Evolutionary conservation across 2,888 invertebrate genomes (phyloP), one percentile per base, ranked within the genome.

Genomic region (Rotaria macrura): DNA sequence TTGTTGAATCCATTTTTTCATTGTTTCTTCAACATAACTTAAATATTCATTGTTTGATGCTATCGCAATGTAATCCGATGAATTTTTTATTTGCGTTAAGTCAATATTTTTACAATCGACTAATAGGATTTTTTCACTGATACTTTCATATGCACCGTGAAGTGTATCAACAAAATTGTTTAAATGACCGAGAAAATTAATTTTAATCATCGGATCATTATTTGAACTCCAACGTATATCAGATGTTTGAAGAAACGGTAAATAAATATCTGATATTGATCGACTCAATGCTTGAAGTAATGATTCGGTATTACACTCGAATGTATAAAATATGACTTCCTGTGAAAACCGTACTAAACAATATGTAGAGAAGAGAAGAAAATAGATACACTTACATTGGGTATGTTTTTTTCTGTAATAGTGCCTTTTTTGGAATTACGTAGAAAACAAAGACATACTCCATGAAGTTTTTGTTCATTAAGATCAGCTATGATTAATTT

Each of bases 401-500:
- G 3, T 14, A 90, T 89, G 86, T 89, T 90, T n/a, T 86, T 86
- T 55, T 90, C 90, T 17, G 89, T 90, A 84, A 91, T 89, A 20
- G 88, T 88, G 34, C 87, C 87, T 65, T 86, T 87, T 23, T 88
- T 86, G 23, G 88, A 87, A 14, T 89, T 89, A 84, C 90, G 89
- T 12, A 89, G 90, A 87, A 91, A 91, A 54, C 90, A 88, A 14
- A 90, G 88, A 86, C 90, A 90, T 9, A 88, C 87, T 10, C 91
- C 90, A 57, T 88, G 89, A 12, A 91, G 88, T 1, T 90, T 88
- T 1, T 88, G 88, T 47, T 90, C 90, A 43, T 85, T 88, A 14
- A 90, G 90, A 85, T 89, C 89, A n/a, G 90, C 89, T 43, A 91
- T 89, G 88, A 90, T 90, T 87, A 91, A 89, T 87, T 90, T 90